Percentiles rank a stretch among this genome's conserved stretches.
These are phyloP conservation scores for Boulengeromyrus knoepffleri DNA, from an alignment of 2,113 vertebrate genomes.

Conservation along the genomic window DNA sequence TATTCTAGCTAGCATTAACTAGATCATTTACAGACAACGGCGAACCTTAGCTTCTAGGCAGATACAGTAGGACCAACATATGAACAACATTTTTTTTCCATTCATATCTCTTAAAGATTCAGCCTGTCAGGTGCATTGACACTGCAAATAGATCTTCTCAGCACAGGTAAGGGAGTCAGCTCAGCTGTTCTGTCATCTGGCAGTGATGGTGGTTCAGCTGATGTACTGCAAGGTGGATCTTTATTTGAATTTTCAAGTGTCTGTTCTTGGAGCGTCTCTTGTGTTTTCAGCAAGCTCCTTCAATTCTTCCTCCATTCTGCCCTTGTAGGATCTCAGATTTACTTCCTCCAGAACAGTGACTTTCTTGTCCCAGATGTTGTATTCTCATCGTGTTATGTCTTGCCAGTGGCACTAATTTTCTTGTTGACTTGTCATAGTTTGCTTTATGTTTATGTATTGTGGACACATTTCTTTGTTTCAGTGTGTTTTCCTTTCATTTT, in stretches of 20 bases:
- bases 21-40: not conserved
- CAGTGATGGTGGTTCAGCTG: not conserved
- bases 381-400: conserved; percentile 12
- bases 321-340: conserved; percentile 10
- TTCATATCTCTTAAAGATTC: not conserved
- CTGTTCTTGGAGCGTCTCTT: not conserved
- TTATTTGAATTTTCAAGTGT: not conserved
- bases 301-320: conserved; percentile 16
- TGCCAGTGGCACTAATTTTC: not conserved
- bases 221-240: not conserved
- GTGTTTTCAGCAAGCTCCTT: conserved; percentile 16
- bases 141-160: not conserved
- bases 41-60: not conserved
- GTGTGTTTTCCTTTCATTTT: not conserved
- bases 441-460: not conserved
- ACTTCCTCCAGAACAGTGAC: conserved; percentile 16
- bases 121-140: not conserved
- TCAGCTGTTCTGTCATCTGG: not conserved
- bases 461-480: not conserved
- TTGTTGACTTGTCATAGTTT: not conserved
- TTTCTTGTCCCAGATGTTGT: conserved; percentile 3
- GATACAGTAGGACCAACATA: not conserved
- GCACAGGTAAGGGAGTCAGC: not conserved
- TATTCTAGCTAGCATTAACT: not conserved
- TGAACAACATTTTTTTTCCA: not conserved